Base-by-base conservation (phyloP, 2,113 vertebrate genomes). In the Micronycteris hirsuta region DNA sequence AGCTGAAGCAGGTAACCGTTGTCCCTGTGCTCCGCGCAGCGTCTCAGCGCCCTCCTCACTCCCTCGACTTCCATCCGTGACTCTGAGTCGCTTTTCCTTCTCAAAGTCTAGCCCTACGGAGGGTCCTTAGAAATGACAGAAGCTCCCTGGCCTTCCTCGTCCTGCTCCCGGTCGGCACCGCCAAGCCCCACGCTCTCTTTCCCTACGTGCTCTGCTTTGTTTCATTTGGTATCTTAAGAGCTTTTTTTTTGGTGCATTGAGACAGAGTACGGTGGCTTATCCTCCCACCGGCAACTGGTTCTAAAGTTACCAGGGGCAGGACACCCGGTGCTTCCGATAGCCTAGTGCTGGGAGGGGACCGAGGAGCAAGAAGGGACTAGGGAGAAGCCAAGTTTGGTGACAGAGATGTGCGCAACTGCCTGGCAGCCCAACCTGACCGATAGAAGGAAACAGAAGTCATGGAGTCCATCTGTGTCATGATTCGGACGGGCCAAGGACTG, bases 1-100 rank as follows among this genome's bases (percentile, higher is more conserved):
- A 92, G 36, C 38, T 95, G 20, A 81, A 76, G 45, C 14, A 26
- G 86, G 89, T 92, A 92, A 81, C 9, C 7, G 3, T 65, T 15
- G 13, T 63, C 47, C 26, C 38, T 24, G 22, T 1, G 3, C 4
- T 26, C 5, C 12, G 11, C 28, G 5, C 2, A 15, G 5, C 1
- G 1, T 36, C 14, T 49, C 24, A 19, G 31, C 38, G 19, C 10
- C 33, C 0, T 22, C 47, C 15, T 38, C 2, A 10, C 3, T 47
- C 7, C 22, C 31, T 56, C 26, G 33, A 3, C 17, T 24, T 15
- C 43, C 22, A 26, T 70, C 41, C 1, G 0, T 43, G 6, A 7
- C 14, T 38, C 52, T 87, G n/a, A 7, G 63, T 52, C 45, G 67
- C 67, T 41, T 2, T 41, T 43, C 16, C 56, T 45, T 83, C 78